A percentile compares a stretch with the other conserved stretches of the same genome.
Evolutionary conservation across 2,888 invertebrate species (phyloP).

Genomic region (Drepana falcataria): DNA sequence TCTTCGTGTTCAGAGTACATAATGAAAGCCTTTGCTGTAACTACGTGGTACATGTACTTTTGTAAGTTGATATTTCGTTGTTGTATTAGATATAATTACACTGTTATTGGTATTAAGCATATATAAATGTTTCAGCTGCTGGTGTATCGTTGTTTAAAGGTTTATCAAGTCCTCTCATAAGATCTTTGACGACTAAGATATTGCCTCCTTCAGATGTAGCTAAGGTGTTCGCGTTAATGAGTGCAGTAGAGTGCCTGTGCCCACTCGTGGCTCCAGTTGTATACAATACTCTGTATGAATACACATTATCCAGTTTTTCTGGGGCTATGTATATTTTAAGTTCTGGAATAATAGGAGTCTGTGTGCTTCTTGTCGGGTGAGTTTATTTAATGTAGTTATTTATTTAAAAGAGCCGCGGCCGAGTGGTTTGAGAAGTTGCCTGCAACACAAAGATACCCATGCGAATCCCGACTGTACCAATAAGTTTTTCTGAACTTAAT

Average conservation of each 20-base stretch:
- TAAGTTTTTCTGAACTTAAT: too few relatives aligned
- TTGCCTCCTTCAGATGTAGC: constrained; percentile 80
- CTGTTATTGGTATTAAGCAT: not conserved
- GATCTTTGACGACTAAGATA: constrained; percentile 80
- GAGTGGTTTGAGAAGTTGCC: too few relatives aligned
- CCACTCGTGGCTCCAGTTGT: constrained; percentile 80
- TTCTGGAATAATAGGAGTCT: constrained; percentile 56
- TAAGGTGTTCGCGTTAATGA: constrained; percentile 83
- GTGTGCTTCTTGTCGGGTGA: constrained; percentile 72
- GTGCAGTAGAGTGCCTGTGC: constrained; percentile 80
- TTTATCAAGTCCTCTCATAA: constrained; percentile 75
- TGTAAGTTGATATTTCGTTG: constrained; percentile 45
- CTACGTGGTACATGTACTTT: constrained; percentile 72
- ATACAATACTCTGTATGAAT: constrained; percentile 81
- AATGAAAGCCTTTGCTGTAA: constrained; percentile 49
- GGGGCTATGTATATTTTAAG: constrained; percentile 80
- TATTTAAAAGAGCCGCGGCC: too few relatives aligned
- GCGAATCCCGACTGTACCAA: too few relatives aligned
- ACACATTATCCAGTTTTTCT: constrained; percentile 75
- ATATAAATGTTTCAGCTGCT: constrained; percentile 48
- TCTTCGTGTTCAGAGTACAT: constrained; percentile 47
- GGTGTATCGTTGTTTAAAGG: constrained; percentile 70
- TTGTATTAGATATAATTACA: not conserved
- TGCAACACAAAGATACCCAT: too few relatives aligned
- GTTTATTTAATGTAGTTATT: constrained; percentile 25